Evolutionary conservation across 2,888 invertebrate species (phyloP).

Genomic region (Gastrophysa polygoni): DNA sequence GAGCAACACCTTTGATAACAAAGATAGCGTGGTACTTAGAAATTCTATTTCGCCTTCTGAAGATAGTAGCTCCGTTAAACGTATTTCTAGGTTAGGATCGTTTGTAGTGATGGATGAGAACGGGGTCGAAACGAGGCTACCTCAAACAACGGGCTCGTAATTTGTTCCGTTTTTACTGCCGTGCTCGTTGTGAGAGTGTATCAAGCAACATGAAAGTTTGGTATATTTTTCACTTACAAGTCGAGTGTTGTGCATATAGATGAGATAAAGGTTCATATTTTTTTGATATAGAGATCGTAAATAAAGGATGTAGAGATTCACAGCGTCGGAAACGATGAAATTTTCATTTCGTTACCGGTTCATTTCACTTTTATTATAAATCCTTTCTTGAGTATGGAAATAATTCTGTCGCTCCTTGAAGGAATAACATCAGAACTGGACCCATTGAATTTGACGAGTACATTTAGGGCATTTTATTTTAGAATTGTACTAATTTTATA

Average conservation of each 20-base stretch:
- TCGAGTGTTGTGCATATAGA: too few species aligned
- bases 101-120: conserved; percentile 59
- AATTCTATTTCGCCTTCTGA: conserved; percentile 37
- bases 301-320: too few species aligned
- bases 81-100: conserved; percentile 61
- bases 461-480: neutral
- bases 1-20: conserved; percentile 71
- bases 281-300: too few species aligned
- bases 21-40: conserved; percentile 44
- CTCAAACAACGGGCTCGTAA: conserved; percentile 9
- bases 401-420: too few species aligned
- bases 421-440: neutral
- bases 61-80: conserved; percentile 54
- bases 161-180: neutral
- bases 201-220: too few species aligned
- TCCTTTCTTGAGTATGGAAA: too few species aligned
- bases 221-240: too few species aligned
- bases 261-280: too few species aligned
- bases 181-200: too few species aligned
- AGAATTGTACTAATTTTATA: neutral
- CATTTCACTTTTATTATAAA: too few species aligned
- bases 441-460: neutral
- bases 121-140: conserved; percentile 31
- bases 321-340: too few species aligned
- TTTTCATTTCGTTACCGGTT: too few species aligned